Evolutionary conservation across 2,113 vertebrate genomes (phyloP).

Genomic region (Oplegnathus fasciatus): DNA sequence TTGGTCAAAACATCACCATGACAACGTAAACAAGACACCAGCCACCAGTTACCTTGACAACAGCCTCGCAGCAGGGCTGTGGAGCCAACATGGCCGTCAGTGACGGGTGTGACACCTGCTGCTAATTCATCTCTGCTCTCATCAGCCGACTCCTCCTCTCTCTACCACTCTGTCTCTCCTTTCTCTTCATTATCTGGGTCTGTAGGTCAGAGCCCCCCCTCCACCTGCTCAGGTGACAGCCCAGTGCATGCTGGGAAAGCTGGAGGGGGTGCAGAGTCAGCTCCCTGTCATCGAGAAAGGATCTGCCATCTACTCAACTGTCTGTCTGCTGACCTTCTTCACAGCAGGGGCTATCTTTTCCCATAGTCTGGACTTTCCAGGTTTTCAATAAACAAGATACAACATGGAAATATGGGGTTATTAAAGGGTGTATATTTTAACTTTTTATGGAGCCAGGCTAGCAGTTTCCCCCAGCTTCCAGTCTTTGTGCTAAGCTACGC

Average conservation of each 20-base stretch:
- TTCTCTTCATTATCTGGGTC: conserved; percentile 35
- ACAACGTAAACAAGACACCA: background rate
- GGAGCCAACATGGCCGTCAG: background rate
- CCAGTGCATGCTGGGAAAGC: conserved; percentile 34
- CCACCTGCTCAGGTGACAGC: conserved; percentile 56
- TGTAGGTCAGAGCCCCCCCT: conserved; percentile 19
- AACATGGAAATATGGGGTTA: background rate
- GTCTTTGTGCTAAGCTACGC: background rate
- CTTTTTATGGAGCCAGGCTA: background rate
- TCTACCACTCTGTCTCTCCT: background rate
- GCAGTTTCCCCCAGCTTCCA: background rate
- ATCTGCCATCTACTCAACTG: background rate
- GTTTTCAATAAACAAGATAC: background rate
- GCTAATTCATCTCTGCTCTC: conserved; percentile 1
- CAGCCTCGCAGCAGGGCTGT: background rate
- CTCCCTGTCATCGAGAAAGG: background rate
- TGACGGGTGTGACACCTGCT: background rate
- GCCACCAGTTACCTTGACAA: background rate
- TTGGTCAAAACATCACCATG: background rate
- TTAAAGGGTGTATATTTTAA: no score
- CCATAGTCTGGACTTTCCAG: background rate
- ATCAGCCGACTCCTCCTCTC: background rate
- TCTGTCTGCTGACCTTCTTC: background rate
- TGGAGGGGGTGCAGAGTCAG: background rate
- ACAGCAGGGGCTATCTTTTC: background rate